Evolutionary conservation across 2,797 vertebrate species (phyloP).

Genomic region (Buphagus erythrorhynchus): DNA sequence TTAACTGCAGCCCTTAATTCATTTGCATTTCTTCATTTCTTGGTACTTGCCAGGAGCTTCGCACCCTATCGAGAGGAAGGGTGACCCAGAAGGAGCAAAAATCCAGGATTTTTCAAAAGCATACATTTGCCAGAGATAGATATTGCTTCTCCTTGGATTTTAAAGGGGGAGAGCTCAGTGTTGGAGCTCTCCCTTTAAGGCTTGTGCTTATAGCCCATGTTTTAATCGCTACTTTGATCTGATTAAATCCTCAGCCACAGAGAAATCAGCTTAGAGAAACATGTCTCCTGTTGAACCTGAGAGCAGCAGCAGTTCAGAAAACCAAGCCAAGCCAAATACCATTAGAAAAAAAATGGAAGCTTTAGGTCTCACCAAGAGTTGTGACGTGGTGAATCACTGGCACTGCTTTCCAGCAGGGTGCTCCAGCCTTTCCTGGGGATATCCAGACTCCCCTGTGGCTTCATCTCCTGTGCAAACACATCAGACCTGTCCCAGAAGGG

Average conservation of each 20-base stretch:
- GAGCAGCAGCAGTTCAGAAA: slow-evolving; percentile 50
- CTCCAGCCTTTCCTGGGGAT: neutral
- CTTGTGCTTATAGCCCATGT: slow-evolving; percentile 37
- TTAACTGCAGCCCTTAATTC: slow-evolving; percentile 4
- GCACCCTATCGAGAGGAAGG: neutral
- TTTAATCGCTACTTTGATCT: slow-evolving; percentile 66
- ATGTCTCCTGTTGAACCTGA: slow-evolving; percentile 67
- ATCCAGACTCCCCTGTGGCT: neutral
- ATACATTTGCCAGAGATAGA: neutral
- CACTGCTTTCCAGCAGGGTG: neutral
- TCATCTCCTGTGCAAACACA: neutral
- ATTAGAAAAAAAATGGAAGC: neutral
- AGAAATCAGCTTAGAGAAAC: slow-evolving; percentile 70
- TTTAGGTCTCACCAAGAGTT: neutral
- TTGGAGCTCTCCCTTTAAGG: slow-evolving; percentile 56
- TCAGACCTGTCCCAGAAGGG: neutral
- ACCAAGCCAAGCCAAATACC: slow-evolving; percentile 41
- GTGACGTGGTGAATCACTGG: neutral
- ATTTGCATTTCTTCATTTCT: slow-evolving; percentile 10
- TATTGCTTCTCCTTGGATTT: neutral
- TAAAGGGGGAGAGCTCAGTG: neutral
- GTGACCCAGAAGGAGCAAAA: neutral
- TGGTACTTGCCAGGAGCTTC: neutral
- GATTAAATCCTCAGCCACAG: slow-evolving; percentile 68
- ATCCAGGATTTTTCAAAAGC: neutral